Conservation (phyloP, 2,888 invertebrate genomes). For the Phengaris arion region DNA sequence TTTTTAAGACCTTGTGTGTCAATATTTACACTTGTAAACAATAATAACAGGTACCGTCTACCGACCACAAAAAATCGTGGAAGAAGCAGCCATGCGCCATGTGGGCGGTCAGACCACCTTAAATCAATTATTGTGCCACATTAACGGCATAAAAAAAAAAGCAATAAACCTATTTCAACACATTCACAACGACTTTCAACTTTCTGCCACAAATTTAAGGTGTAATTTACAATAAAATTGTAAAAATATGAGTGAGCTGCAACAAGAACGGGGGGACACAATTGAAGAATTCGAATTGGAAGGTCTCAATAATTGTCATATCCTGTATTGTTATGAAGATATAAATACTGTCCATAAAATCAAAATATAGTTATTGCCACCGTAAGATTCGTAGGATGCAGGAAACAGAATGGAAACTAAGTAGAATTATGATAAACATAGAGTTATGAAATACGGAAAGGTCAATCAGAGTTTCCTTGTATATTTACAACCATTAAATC, state of each 20-base stretch:
- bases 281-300: conserved; percentile 38
- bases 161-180: conserved; percentile 35
- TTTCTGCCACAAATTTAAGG: conserved; percentile 17
- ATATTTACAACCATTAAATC: no score
- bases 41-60: conserved; percentile 21
- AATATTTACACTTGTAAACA: conserved; percentile 23
- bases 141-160: conserved; percentile 42
- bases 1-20: conserved; percentile 16
- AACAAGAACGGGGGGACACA: conserved; percentile 41
- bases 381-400: neutral
- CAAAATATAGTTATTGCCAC: conserved; percentile 9
- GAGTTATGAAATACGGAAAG: neutral
- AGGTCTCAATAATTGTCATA: conserved; percentile 37
- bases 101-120: conserved; percentile 43
- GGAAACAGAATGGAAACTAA: neutral
- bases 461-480: no score
- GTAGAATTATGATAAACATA: neutral
- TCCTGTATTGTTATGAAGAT: conserved; percentile 32
- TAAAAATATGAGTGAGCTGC: conserved; percentile 53
- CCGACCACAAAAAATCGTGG: conserved; percentile 21
- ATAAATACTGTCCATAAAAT: conserved; percentile 5
- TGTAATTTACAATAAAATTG: conserved; percentile 17
- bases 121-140: conserved; percentile 47
- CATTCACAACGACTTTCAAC: neutral
- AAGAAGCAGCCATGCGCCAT: conserved; percentile 33